Percentiles rank a stretch among this genome's conserved stretches.
Conservation (phyloP, 2,797 vertebrate species). For the Chrosomus eos region DNA sequence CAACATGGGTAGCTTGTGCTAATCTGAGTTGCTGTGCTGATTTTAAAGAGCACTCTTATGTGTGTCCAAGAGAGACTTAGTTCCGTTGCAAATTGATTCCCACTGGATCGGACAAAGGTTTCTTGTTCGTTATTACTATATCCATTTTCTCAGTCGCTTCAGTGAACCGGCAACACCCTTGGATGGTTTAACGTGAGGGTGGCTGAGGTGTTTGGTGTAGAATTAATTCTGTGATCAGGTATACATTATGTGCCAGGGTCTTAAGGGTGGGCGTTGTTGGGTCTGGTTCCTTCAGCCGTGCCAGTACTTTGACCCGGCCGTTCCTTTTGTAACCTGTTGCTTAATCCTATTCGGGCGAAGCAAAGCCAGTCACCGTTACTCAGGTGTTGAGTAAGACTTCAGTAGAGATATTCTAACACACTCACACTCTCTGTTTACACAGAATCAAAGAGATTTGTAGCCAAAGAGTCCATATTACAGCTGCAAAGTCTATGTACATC, state of each 20-base stretch:
- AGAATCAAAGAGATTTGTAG: conserved; percentile 33
- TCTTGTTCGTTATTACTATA: conserved; percentile 27
- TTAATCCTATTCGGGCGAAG: conserved; percentile 55
- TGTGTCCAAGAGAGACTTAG: conserved; percentile 22
- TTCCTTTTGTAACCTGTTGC: conserved; percentile 55
- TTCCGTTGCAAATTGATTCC: neutral
- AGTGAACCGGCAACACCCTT: neutral
- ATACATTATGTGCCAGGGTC: conserved; percentile 42
- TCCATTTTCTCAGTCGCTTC: conserved; percentile 28
- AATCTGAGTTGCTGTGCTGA: neutral
- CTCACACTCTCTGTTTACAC: conserved; percentile 33
- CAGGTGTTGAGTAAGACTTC: conserved; percentile 27
- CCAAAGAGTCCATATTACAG: neutral
- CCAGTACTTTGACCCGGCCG: conserved; percentile 52
- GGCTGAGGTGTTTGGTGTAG: conserved; percentile 29
- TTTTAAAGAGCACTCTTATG: conserved; percentile 10
- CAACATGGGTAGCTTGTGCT: neutral
- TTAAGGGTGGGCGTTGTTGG: conserved; percentile 51
- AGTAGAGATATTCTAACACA: conserved; percentile 26
- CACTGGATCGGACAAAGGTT: conserved; percentile 22
- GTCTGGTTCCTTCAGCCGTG: conserved; percentile 38
- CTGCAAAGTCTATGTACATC: conserved; percentile 15
- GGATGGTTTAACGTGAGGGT: conserved; percentile 2
- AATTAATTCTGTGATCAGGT: conserved; percentile 18
- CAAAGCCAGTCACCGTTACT: conserved; percentile 37